A percentile compares a stretch with the other conserved stretches of the same genome.
phyloP scores from a whole-genome alignment of 2,797 vertebrate genomes.

The Smutsia gigantea region DNA sequence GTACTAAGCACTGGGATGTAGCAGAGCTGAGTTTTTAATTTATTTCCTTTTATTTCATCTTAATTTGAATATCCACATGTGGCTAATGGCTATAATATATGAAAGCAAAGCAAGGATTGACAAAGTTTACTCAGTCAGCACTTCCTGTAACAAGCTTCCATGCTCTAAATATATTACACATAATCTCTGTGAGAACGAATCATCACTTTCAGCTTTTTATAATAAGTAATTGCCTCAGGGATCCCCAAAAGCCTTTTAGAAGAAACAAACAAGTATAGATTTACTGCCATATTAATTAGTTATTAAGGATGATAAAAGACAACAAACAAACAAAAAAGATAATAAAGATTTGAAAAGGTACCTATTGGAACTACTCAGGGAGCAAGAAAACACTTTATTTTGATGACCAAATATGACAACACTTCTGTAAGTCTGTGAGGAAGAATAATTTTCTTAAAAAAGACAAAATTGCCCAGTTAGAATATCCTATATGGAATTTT shows the following conservation, averaged over 20 bases:
- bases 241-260: neutral
- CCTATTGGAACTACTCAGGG: neutral
- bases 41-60: conserved; percentile 31
- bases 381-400: neutral
- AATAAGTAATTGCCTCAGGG: neutral
- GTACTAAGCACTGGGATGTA: neutral
- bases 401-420: neutral
- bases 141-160: neutral
- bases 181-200: neutral
- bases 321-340: neutral
- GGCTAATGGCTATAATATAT: neutral
- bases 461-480: neutral
- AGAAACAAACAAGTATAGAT: conserved; percentile 1
- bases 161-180: neutral
- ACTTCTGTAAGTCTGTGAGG: neutral
- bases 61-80: neutral
- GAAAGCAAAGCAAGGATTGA: neutral
- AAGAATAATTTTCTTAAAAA: neutral
- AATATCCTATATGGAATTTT: neutral
- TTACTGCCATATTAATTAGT: conserved; percentile 2
- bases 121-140: neutral
- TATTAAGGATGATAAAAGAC: conserved; percentile 6
- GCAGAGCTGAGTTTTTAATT: neutral
- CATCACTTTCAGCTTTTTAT: neutral
- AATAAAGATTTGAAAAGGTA: neutral